Evolutionary conservation across 1,140 invertebrate species (phyloP).

Genomic region (Brachionus asplanchnoidis): DNA sequence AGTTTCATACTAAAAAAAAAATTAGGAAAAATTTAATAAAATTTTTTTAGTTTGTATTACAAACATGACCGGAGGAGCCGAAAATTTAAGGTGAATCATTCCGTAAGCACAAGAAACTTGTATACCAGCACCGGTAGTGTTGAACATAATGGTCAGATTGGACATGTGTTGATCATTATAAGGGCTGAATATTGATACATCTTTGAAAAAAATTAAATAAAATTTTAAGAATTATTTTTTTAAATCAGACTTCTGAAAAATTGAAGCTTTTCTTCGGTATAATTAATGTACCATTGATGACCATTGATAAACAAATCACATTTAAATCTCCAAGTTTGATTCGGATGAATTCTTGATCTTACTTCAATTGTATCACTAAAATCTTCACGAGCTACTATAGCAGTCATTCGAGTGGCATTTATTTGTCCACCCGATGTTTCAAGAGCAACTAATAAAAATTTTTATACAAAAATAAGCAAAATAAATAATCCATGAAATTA

Average conservation of each 20-base stretch:
- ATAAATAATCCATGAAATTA: not conserved
- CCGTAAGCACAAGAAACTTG: constrained; percentile 33
- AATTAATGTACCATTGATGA: constrained; percentile 34
- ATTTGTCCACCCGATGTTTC: constrained; percentile 39
- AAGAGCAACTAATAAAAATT: not conserved
- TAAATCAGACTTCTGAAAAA: constrained; percentile 30
- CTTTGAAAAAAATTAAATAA: not conserved
- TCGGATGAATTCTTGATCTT: constrained; percentile 33
- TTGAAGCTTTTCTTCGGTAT: constrained; percentile 38
- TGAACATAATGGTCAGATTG: constrained; percentile 42
- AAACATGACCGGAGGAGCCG: constrained; percentile 38
- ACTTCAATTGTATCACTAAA: constrained; percentile 40
- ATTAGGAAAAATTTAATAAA: not conserved
- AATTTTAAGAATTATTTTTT: not conserved
- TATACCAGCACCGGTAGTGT: constrained; percentile 20
- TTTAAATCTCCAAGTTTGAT: constrained; percentile 38
- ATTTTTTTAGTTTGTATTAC: constrained; percentile 4
- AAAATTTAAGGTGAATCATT: constrained; percentile 40
- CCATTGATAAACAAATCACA: constrained; percentile 42
- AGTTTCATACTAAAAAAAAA: constrained; percentile 20
- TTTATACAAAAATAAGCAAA: not conserved
- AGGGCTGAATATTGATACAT: constrained; percentile 31
- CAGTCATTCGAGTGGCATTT: constrained; percentile 41
- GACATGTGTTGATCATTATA: constrained; percentile 27
- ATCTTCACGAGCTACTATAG: constrained; percentile 30